These are phyloP conservation scores for Pseudocheirus occidentalis DNA, from an alignment of 2,797 vertebrate species.

Conservation along the genomic window DNA sequence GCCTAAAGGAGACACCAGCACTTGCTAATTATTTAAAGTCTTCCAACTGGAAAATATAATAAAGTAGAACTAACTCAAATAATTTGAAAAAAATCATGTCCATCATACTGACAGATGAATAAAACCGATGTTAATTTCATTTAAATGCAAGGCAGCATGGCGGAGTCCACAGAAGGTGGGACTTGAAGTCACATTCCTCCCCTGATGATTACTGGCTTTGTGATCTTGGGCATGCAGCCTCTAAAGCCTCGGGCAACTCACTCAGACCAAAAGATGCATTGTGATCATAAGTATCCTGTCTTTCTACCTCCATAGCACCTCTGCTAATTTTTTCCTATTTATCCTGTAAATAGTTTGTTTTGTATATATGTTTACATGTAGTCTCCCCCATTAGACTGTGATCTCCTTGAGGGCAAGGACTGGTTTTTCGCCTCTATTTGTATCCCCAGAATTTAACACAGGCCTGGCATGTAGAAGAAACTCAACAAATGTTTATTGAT, in stretches of 20 bases:
- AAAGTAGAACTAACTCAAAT: constrained; percentile 8
- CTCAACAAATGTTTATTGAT: background rate
- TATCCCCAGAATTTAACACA: background rate
- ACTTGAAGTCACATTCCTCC: background rate
- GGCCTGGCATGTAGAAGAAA: background rate
- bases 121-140: background rate
- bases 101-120: background rate
- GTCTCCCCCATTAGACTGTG: background rate
- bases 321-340: background rate
- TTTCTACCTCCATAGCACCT: background rate
- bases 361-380: background rate
- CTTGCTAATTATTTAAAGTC: constrained; percentile 5
- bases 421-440: background rate
- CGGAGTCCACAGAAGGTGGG: background rate
- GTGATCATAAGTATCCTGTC: background rate
- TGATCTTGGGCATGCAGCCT: background rate
- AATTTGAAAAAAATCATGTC: background rate
- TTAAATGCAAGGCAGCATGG: background rate
- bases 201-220: background rate
- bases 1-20: constrained; percentile 5
- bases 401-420: background rate
- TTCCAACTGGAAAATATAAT: constrained; percentile 8
- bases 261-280: background rate
- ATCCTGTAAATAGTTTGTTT: background rate
- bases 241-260: background rate